Percentiles rank a stretch among this genome's conserved stretches.
phyloP scores from a whole-genome alignment of 1,140 invertebrate species.

The Psilanteris sp. region DNA sequence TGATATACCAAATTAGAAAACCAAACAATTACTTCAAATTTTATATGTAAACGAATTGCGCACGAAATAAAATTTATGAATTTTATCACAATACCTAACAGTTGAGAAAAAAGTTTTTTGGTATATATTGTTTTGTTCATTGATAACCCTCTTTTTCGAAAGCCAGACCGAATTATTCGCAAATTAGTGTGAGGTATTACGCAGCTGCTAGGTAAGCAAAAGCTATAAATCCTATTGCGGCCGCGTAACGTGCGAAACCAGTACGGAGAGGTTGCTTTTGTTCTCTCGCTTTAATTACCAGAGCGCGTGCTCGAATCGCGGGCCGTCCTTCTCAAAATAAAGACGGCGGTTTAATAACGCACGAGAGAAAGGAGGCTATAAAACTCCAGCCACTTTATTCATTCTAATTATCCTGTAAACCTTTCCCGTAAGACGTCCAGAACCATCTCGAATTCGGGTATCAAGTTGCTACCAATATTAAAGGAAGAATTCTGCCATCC shows the following conservation, averaged over 20 bases:
- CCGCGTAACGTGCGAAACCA: slow-evolving; percentile 60
- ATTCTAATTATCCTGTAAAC: slow-evolving; percentile 49
- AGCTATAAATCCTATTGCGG: slow-evolving; percentile 53
- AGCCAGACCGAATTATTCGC: slow-evolving; percentile 38
- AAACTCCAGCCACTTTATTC: slow-evolving; percentile 40
- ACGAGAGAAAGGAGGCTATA: slow-evolving; percentile 50
- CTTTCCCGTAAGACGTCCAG: slow-evolving; percentile 3
- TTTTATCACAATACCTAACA: too few relatives aligned
- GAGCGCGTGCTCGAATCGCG: slow-evolving; percentile 63
- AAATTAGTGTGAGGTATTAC: slow-evolving; percentile 50
- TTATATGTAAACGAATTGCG: too few relatives aligned
- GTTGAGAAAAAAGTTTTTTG: too few relatives aligned
- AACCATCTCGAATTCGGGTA: slow-evolving; percentile 28
- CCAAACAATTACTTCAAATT: too few relatives aligned
- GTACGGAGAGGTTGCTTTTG: slow-evolving; percentile 59
- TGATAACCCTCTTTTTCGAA: slow-evolving; percentile 40
- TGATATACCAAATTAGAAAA: too few relatives aligned
- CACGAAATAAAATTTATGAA: too few relatives aligned
- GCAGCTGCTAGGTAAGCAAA: slow-evolving; percentile 56
- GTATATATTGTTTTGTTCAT: background rate
- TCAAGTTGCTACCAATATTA: slow-evolving; percentile 23
- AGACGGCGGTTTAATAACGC: slow-evolving; percentile 46
- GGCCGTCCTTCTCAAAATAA: slow-evolving; percentile 56
- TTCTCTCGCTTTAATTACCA: slow-evolving; percentile 65
- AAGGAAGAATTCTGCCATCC: slow-evolving; percentile 4